A percentile compares a stretch with the other conserved stretches of the same genome.
phyloP scores from a whole-genome alignment of 2,888 invertebrate species.

The Idaea straminata region DNA sequence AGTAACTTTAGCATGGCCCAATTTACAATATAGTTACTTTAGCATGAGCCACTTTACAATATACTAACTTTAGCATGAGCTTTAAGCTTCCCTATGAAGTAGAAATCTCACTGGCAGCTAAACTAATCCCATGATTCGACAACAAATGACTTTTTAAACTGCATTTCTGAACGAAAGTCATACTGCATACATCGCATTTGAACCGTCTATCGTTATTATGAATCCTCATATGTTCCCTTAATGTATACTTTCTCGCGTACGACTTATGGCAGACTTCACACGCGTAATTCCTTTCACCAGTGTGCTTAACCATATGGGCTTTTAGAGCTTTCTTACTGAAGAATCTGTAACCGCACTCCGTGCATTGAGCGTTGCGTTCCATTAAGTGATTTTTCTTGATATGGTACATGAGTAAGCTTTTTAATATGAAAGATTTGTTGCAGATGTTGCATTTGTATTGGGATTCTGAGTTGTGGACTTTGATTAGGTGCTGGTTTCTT shows the following conservation, averaged over 20 bases:
- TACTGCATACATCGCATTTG: conserved; percentile 55
- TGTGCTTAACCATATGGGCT: conserved; percentile 74
- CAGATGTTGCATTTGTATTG: conserved; percentile 70
- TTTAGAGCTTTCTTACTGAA: conserved; percentile 77
- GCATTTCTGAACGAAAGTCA: conserved; percentile 66
- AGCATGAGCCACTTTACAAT: no score
- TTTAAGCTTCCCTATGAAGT: not conserved
- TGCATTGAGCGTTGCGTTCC: conserved; percentile 70
- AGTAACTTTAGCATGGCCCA: no score
- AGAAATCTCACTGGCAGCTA: conserved; percentile 11
- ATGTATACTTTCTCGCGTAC: conserved; percentile 61
- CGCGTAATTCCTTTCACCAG: conserved; percentile 56
- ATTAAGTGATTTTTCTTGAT: conserved; percentile 72
- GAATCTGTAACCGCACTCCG: conserved; percentile 72
- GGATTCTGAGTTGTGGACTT: conserved; percentile 64
- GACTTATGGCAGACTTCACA: conserved; percentile 63
- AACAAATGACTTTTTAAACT: conserved; percentile 40
- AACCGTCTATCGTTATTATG: conserved; percentile 67
- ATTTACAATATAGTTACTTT: no score
- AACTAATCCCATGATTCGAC: conserved; percentile 19
- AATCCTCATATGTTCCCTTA: conserved; percentile 67
- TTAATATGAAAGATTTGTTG: conserved; percentile 53
- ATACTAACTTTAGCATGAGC: no score
- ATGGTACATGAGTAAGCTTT: conserved; percentile 63
- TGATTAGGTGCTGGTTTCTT: conserved; percentile 63